Base-by-base conservation (phyloP, 2,797 vertebrate genomes). In the Cheirogaleus major region DNA sequence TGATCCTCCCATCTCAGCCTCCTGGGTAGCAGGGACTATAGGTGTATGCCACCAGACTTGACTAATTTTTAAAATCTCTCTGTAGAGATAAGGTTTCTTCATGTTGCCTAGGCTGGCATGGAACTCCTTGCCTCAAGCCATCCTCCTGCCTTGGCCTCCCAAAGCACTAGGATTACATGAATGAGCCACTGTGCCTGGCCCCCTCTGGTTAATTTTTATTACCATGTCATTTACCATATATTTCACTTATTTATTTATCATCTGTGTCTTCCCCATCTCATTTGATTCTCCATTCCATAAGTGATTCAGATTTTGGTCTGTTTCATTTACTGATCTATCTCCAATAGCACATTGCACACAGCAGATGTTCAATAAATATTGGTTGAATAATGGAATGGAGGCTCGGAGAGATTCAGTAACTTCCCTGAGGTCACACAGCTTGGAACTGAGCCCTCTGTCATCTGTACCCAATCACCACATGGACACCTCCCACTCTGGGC, bases 141-240 rank as follows among this genome's bases (percentile, higher is more conserved):
- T 67, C 63, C 61, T 67, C 32, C n/a, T 67, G 17, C 18, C 32
- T 67, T 67, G 63, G 17, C 63, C 32, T 67, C 32, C n/a, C 32
- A 67, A 67, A 67, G 17, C 17, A 17, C n/a, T 65, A 65, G 63
- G 32, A 65, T 65, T n/a, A 65, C 7, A n/a, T 2, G 15, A 32
- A 65, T n/a, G 32, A 65, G 63, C 17, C 63, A 20, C 18, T 35
- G 63, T 67, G 32, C 17, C 63, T 67, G 11, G 57, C 63, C 32
- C 8, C 43, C 32, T 73, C 61, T 80, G 76, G n/a, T 73, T 94
- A 88, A 65, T 13, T 93, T 90, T 87, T 84, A 92, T 70, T 72
- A 86, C 20, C 50, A 32, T 83, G 25, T 78, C 23, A 72, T n/a
- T 48, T n/a, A 78, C 35, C 78, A 69, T 50, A 38, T 35, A 18